A percentile compares a stretch with the other conserved stretches of the same genome.
Evolutionary conservation across 2,113 vertebrate genomes (phyloP).

Genomic region (Upupa epops): DNA sequence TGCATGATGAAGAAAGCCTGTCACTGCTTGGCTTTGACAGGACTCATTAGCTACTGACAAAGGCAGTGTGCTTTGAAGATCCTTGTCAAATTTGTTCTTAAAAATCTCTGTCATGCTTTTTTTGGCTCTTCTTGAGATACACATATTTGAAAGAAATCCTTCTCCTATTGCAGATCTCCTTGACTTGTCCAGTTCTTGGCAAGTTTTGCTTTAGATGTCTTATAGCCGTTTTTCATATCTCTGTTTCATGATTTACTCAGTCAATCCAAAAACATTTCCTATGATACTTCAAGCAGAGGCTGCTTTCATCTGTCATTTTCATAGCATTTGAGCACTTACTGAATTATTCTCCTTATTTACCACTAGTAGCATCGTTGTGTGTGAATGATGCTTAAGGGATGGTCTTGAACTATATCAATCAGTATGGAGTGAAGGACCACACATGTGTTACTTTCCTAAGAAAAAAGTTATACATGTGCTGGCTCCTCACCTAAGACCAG

Average conservation of each 20-base stretch:
- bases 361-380: neutral
- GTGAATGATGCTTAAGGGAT: neutral
- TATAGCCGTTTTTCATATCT: neutral
- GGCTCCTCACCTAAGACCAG: neutral
- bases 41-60: constrained; percentile 32
- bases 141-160: constrained; percentile 6
- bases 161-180: neutral
- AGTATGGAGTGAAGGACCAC: neutral
- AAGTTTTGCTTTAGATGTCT: constrained; percentile 23
- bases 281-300: neutral
- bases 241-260: neutral
- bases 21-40: constrained; percentile 36
- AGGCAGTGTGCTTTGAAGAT: neutral
- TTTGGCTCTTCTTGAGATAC: neutral
- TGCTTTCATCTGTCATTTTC: constrained; percentile 6
- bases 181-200: constrained; percentile 43
- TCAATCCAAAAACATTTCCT: constrained; percentile 25
- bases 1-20: neutral
- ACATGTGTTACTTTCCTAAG: neutral
- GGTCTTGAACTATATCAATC: neutral
- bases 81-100: constrained; percentile 43
- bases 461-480: neutral
- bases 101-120: constrained; percentile 20
- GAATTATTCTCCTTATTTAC: constrained; percentile 17
- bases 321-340: neutral